Base-by-base conservation (phyloP, 2,888 invertebrate species). In the Drosophila stalkeri region DNA sequence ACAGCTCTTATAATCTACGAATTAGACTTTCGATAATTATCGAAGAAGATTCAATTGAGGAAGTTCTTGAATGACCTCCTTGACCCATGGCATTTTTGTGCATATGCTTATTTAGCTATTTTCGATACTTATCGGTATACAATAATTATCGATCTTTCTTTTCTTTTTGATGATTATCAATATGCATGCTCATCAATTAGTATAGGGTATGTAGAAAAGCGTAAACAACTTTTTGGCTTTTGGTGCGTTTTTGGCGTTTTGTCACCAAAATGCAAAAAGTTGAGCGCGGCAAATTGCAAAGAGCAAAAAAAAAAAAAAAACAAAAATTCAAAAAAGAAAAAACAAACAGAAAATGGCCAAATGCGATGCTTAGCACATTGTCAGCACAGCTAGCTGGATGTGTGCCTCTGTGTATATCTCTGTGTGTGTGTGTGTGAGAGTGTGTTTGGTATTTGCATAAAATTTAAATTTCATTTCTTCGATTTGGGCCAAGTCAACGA, bases 401-500 rank as follows among this genome's bases (percentile, higher is more conserved):
- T 60, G 55, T 39, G 49, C 7, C 9, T n/a, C 59, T 49, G 41
- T 51, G 43, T 44, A 60, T 51, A 39, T 27, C 9, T n/a, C 59
- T 49, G 41, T 51, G 43, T 44, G 62, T 51, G 43, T 27, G 51
- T 43, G 46, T 63, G 54, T 49, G 27, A 64, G 51, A 63, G 52
- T 64, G 37, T 23, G 23, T 47, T 61, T 62, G 68, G 63, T 61
- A 77, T 77, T 80, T 80, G 80, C 80, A 80, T 80, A 80, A 80
- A 81, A 81, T 80, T 80, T 80, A 80, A 80, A 80, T 80, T 80
- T 75, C 75, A 80, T 81, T 80, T 77, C 77, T 75, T 80, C 80
- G 80, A 81, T 80, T 80, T 75, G 80, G 72, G 72, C 75, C 75
- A 79, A 79, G 80, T 71, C 72, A 78, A 75, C 67, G 70, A 78